Base-by-base conservation (phyloP, 2,888 invertebrate species). In the Pachycephus smyrnensis region DNA sequence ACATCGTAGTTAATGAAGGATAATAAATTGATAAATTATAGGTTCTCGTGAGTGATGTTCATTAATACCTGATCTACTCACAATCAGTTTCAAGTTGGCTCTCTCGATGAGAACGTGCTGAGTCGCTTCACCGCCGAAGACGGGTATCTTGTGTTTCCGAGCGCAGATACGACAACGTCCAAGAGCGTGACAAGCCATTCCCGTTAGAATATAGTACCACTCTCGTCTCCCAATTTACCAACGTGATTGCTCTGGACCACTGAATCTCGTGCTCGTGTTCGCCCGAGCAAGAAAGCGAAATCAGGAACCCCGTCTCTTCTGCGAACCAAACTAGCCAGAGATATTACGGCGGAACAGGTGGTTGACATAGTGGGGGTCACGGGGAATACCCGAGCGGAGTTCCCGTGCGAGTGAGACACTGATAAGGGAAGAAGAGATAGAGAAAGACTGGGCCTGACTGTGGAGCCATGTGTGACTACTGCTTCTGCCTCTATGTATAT, bases 311-410 rank as follows among this genome's bases (percentile, higher is more conserved):
- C 71, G 71, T 71, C 71, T 71, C 71, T 32, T 71, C 32, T 32
- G 15, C 31, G 71, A 31, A 33, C 12, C 31, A 71, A 33, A 71
- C 71, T 30, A 31, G 71, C 31, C 71, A 15, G 15, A 33, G 71
- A 71, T 31, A 71, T 71, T 71, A 15, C 71, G 12, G 32, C 32
- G 31, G 12, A 33, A 71, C 31, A 31, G 71, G 31, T 71, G 6
- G 32, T 71, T 71, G 31, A 33, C 31, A 23, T 32, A 75, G 80
- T 79, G 78, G 82, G 79, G 77, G 79, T 75, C 73, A 73, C 77
- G 76, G 82, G 81, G 80, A 82, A 80, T 82, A 79, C 82, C 82
- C 80, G 76, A 23, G 75, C 77, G 82, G 82, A 77, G 79, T 80
- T 80, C 80, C 82, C 81, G 74, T 36, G 35, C 37, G 36, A n/a